A percentile compares a stretch with the other conserved stretches of the same genome.
Conservation (phyloP, 2,888 invertebrate species). For the Limnephilus lunatus region DNA sequence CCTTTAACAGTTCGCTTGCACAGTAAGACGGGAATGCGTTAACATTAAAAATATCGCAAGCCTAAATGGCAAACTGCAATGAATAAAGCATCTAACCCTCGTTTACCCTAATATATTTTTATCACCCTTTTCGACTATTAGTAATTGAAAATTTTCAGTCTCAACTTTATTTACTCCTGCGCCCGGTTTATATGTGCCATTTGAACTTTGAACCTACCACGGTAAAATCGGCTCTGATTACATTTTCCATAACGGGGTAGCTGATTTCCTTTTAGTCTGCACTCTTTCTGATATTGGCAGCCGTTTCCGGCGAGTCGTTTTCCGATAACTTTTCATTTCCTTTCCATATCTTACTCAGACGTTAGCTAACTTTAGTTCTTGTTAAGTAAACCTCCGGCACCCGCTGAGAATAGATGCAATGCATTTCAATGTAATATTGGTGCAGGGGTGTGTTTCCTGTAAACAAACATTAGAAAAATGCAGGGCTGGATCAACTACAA, state of each 20-base stretch:
- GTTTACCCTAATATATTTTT: neutral
- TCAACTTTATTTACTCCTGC: neutral
- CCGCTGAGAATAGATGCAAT: neutral
- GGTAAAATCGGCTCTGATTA: neutral
- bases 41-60: too few species aligned
- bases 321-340: conserved; percentile 29
- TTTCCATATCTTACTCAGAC: neutral
- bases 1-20: too few species aligned
- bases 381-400: neutral
- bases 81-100: too few species aligned
- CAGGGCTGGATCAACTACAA: too few species aligned
- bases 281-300: conserved; percentile 32
- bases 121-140: neutral
- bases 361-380: conserved; percentile 16
- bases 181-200: neutral
- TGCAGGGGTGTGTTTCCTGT: neutral
- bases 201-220: neutral
- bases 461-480: neutral
- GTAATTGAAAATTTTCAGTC: neutral
- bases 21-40: too few species aligned
- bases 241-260: conserved; percentile 8
- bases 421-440: neutral
- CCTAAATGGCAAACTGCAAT: too few species aligned
- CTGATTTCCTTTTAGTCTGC: conserved; percentile 33
- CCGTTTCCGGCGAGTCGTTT: conserved; percentile 27